These are phyloP conservation scores for Diaphora mendica DNA, from an alignment of 2,888 invertebrate species.

Conservation along the genomic window DNA sequence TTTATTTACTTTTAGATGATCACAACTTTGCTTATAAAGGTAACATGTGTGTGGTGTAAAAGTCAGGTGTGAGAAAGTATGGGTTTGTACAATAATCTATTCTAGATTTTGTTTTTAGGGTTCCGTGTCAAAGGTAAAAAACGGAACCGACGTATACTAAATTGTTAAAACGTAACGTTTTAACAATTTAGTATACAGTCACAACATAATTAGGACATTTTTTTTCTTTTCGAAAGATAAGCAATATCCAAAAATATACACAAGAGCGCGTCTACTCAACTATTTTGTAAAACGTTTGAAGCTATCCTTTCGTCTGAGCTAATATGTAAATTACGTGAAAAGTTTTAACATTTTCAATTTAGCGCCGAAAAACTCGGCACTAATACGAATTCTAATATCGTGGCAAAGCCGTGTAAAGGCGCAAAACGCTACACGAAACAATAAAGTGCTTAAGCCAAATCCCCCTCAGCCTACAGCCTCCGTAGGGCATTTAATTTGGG, in stretches of 20 bases:
- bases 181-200: not conserved
- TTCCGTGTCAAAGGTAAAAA: no score
- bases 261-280: not conserved
- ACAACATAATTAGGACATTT: not conserved
- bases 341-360: slow-evolving; percentile 7
- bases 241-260: not conserved
- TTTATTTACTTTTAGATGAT: slow-evolving; percentile 28
- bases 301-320: not conserved
- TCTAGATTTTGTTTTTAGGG: no score
- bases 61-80: not conserved
- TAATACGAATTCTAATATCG: slow-evolving; percentile 21
- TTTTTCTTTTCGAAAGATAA: not conserved
- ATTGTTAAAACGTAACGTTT: no score
- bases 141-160: no score
- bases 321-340: not conserved
- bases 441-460: slow-evolving; percentile 31
- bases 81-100: not conserved
- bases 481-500: slow-evolving; percentile 47
- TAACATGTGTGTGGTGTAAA: not conserved
- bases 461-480: slow-evolving; percentile 23
- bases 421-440: slow-evolving; percentile 31
- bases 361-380: not conserved
- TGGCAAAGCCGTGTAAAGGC: slow-evolving; percentile 25
- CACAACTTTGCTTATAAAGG: slow-evolving; percentile 20
- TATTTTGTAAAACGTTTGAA: not conserved